phyloP scores from a whole-genome alignment of 53 echinoderm and acorn worm species.

The Arbacia lixula region DNA sequence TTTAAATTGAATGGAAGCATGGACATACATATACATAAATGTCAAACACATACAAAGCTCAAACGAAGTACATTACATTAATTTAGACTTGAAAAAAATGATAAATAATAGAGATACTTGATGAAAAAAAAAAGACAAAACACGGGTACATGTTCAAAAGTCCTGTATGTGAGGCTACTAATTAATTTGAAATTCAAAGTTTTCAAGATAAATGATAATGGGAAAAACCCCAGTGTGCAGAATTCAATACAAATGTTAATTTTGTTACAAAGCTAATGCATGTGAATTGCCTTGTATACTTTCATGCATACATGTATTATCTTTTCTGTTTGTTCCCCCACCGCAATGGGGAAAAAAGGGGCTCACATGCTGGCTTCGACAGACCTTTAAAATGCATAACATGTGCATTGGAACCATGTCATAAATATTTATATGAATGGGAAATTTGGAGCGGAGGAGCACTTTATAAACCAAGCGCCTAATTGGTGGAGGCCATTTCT shows the following conservation, averaged over 20 bases:
- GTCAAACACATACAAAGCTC: no score
- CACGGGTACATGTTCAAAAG: no score
- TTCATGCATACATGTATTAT: neutral
- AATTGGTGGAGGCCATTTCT: slow-evolving; percentile 5
- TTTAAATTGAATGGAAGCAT: no score
- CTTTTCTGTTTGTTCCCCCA: neutral
- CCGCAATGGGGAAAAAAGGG: neutral
- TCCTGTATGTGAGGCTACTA: no score
- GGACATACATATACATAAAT: no score
- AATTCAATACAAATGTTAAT: slow-evolving; percentile 54
- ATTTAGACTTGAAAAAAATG: neutral
- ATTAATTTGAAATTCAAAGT: neutral
- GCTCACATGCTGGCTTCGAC: neutral
- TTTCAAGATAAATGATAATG: neutral
- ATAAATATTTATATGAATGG: slow-evolving; percentile 52
- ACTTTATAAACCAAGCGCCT: slow-evolving; percentile 25
- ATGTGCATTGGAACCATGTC: slow-evolving; percentile 52
- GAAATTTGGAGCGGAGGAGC: slow-evolving; percentile 1
- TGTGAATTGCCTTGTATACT: slow-evolving; percentile 33
- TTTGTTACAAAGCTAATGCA: slow-evolving; percentile 28
- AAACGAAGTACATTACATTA: neutral
- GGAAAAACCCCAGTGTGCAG: neutral
- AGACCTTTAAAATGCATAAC: slow-evolving; percentile 59
- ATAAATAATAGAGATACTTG: slow-evolving; percentile 7
- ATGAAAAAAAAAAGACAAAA: no score